Evolutionary conservation across 2,797 vertebrate genomes (phyloP), one percentile per base, ranked within the genome.

Genomic region (Gobio occitaniae): DNA sequence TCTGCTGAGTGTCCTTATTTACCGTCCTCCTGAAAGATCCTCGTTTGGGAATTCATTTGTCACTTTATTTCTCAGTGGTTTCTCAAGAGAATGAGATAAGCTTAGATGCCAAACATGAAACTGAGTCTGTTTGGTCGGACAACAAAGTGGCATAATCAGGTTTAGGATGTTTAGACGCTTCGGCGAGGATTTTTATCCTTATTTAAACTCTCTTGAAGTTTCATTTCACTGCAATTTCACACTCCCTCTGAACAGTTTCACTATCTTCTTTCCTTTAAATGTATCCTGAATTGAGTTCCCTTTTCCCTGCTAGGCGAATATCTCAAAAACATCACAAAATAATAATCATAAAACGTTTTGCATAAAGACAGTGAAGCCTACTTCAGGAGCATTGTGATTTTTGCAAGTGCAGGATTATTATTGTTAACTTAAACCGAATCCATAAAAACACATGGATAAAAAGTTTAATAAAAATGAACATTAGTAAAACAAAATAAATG

Each of bases 141-240:
- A 72, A 48, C 38, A 63, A 82, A 71, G 66, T n/a, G n/a, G 41
- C 32, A 41, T 50, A 50, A 61, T 36, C 17, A 3, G 44, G 41
- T 74, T 82, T 25, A 63, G 19, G 44, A 25, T 29, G 16, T 36
- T 83, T 44, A 66, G 15, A 68, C 0, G 8, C 47, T 76, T 41
- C 29, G 8, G 36, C 0, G 1, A 74, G 10, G 56, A 50, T 63
- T 65, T 65, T 13, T 68, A 48, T 78, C 36, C 63, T 84, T 4
- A 41, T 54, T 52, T 78, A 77, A 77, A 76, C 59, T 36, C 56
- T 66, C 32, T 66, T 83, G 71, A 76, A 63, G 47, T 29, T 52
- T 38, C 32, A 25, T 38, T 70, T 70, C n/a, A 48, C 69, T 83
- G 71, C 21, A 41, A 83, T 83, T 66, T 83, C 71, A 83, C 82